phyloP scores from a whole-genome alignment of 2,888 invertebrate genomes.

The Coecobrya sp. region DNA sequence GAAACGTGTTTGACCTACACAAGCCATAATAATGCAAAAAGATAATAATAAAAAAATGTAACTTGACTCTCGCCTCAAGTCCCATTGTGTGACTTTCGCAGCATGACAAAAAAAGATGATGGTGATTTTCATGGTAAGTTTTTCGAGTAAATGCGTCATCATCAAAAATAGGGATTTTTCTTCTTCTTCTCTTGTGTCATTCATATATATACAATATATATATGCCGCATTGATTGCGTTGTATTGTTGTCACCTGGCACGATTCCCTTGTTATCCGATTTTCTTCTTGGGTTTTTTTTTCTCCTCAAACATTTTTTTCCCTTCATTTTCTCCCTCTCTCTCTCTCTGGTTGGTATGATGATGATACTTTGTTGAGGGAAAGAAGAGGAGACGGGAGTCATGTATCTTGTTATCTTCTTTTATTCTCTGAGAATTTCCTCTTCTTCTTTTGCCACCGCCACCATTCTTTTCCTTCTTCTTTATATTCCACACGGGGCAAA shows the following conservation, averaged over 20 bases:
- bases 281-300: slow-evolving; percentile 31
- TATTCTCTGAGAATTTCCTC: slow-evolving; percentile 15
- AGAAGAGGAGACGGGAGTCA: slow-evolving; percentile 14
- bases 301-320: slow-evolving; percentile 10
- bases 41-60: no score
- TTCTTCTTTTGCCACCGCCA: not conserved
- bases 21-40: not conserved
- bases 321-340: not conserved
- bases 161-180: not conserved
- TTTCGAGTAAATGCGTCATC: not conserved
- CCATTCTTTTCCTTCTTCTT: slow-evolving; percentile 39
- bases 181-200: not conserved
- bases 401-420: slow-evolving; percentile 71
- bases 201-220: not conserved
- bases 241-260: slow-evolving; percentile 74
- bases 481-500: slow-evolving; percentile 72
- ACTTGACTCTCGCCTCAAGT: no score
- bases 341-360: not conserved
- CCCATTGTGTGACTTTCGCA: no score
- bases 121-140: not conserved
- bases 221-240: slow-evolving; percentile 64
- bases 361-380: not conserved
- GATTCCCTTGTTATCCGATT: slow-evolving; percentile 77
- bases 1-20: not conserved
- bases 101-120: not conserved